Base-by-base conservation (phyloP, 2,113 vertebrate species). In the Hymenochirus boettgeri region DNA sequence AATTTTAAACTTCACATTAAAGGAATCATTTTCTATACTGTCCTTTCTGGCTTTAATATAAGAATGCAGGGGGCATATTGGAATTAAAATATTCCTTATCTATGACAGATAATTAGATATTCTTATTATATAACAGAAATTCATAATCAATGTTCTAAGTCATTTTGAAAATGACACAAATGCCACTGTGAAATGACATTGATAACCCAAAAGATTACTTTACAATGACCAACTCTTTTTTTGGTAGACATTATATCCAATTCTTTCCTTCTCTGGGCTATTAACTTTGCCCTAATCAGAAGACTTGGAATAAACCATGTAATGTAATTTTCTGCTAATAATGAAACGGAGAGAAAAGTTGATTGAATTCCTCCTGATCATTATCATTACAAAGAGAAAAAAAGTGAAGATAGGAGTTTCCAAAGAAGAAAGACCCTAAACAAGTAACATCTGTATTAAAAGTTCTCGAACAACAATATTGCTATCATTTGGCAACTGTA, bases 1-100 rank as follows among this genome's bases (percentile, higher is more conserved):
- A 71, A 76, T 75, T 83, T 69, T 70, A 70, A 73, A 70, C 42
- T 57, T 72, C 72, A 75, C 33, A 74, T 75, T 75, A 72, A 76
- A 74, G 76, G 67, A 72, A 75, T 75, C 66, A 55, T 67, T 78
- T 76, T 74, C 52, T 39, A 72, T 62, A 71, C 19, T 65, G 15
- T 69, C 59, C 76, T 51, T 64, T 69, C 61, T 62, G 55, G 73
- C 52, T 70, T 62, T 76, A 74, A 70, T 74, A 72, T 75, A 77
- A 71, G 58, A 70, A 64, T 58, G 56, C 46, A 45, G 55, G 57
- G 65, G 57, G 57, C 62, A 70, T 37, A 72, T 73, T 45, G 59
- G 61, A 76, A 73, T 67, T 55, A 53, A 52, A 77, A 31, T 27
- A 69, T 29, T 70, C 59, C 37, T 69, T 73, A 50, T 37, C 56